Percentiles rank a stretch among this genome's conserved stretches.
Conservation (phyloP, 1,140 invertebrate genomes). For the Liolophura sinensis region DNA sequence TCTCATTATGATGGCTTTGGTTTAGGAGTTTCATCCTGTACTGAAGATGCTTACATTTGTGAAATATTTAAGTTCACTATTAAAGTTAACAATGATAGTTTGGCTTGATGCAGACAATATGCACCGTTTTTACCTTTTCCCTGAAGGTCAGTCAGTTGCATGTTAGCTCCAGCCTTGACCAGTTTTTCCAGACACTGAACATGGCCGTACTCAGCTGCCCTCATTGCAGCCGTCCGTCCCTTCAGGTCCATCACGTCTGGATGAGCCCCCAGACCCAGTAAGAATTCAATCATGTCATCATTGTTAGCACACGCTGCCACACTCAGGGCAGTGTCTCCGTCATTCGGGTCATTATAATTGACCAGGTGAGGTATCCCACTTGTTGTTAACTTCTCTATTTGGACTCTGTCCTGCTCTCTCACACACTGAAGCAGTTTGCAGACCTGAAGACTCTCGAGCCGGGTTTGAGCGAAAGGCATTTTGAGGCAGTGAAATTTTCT, state of each 20-base stretch:
- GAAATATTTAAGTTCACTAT: too few relatives aligned
- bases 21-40: too few relatives aligned
- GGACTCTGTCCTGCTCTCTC: conserved; percentile 46
- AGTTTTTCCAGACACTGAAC: conserved; percentile 54
- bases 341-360: conserved; percentile 57
- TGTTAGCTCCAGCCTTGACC: conserved; percentile 50
- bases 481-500: conserved; percentile 15
- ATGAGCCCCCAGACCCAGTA: conserved; percentile 55
- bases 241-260: conserved; percentile 58
- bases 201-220: conserved; percentile 57
- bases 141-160: conserved; percentile 55
- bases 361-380: conserved; percentile 57
- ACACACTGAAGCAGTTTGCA: conserved; percentile 59
- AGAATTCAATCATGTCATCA: conserved; percentile 56
- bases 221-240: conserved; percentile 55
- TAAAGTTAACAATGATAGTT: too few relatives aligned
- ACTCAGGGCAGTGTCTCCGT: conserved; percentile 54
- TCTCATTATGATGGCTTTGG: too few relatives aligned
- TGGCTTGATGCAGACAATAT: too few relatives aligned
- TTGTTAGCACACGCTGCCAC: conserved; percentile 51
- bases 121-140: conserved; percentile 50
- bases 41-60: too few relatives aligned
- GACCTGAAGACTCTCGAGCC: conserved; percentile 55
- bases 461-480: conserved; percentile 51
- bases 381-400: conserved; percentile 52